Evolutionary conservation across 2,113 vertebrate genomes (phyloP).

Genomic region (Erythrocebus patas): DNA sequence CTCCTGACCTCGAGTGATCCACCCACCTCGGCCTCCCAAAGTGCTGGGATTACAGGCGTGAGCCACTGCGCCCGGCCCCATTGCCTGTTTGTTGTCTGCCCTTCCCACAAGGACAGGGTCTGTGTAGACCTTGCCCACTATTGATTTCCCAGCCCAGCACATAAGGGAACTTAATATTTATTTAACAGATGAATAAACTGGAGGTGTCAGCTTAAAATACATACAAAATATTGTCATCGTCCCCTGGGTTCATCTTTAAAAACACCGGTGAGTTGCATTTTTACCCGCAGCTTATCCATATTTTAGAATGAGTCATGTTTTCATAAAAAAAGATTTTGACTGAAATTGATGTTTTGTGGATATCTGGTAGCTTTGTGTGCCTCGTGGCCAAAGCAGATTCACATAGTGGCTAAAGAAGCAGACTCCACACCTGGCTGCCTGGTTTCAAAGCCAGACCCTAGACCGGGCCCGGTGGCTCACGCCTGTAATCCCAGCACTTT

Average conservation of each 20-base stretch:
- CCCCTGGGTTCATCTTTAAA: neutral
- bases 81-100: neutral
- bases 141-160: neutral
- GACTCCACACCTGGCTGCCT: neutral
- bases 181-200: neutral
- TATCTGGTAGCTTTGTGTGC: neutral
- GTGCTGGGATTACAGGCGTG: too few species aligned
- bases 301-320: neutral
- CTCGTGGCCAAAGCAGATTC: neutral
- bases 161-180: neutral
- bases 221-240: neutral
- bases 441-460: neutral
- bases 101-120: neutral
- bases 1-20: too few species aligned
- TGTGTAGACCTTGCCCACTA: neutral
- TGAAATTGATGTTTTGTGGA: neutral
- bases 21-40: too few species aligned
- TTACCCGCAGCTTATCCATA: neutral
- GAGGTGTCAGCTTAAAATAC: neutral
- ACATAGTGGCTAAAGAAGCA: neutral
- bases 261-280: neutral
- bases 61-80: rapidly evolving
- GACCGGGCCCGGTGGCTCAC: too few species aligned
- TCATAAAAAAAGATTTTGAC: neutral
- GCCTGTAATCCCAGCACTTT: too few species aligned